Percentiles rank a stretch among this genome's conserved stretches.
phyloP scores from a whole-genome alignment of 2,888 invertebrate species.

The Brenthis ino region DNA sequence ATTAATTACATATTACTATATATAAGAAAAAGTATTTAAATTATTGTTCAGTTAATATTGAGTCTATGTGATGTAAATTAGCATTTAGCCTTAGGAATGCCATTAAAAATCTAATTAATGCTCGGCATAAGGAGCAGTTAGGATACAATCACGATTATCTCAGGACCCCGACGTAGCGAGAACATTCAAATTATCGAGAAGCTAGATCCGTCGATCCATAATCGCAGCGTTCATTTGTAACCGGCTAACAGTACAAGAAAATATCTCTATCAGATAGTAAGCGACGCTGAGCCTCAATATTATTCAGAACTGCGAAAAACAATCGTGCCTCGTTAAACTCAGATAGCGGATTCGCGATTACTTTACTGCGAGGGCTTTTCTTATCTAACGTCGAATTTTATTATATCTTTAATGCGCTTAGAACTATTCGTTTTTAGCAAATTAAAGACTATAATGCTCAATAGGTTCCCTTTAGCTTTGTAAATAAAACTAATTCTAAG shows the following conservation, averaged over 20 bases:
- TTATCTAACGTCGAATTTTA: constrained; percentile 50
- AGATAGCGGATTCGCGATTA: constrained; percentile 73
- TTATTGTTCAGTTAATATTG: neutral
- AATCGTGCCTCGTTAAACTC: constrained; percentile 80
- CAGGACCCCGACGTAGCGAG: constrained; percentile 60
- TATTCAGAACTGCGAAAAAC: constrained; percentile 81
- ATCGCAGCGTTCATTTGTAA: constrained; percentile 81
- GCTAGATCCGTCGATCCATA: constrained; percentile 77
- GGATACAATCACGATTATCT: constrained; percentile 71
- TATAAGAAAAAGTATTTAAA: neutral
- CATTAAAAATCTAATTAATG: constrained; percentile 38
- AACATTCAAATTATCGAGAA: constrained; percentile 80
- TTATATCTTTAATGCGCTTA: constrained; percentile 43
- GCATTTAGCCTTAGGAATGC: constrained; percentile 17
- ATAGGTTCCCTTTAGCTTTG: constrained; percentile 8
- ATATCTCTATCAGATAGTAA: constrained; percentile 77
- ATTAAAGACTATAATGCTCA: constrained; percentile 24
- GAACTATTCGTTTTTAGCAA: constrained; percentile 31
- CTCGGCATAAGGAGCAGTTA: constrained; percentile 73
- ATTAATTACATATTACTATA: no score
- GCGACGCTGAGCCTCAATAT: constrained; percentile 76
- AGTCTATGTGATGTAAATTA: neutral
- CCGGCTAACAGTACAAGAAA: constrained; percentile 76
- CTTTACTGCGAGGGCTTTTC: constrained; percentile 51
- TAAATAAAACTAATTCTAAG: constrained; percentile 3